A percentile compares a stretch with the other conserved stretches of the same genome.
Evolutionary conservation across 2,113 vertebrate species (phyloP).

Genomic region (Pipa parva): DNA sequence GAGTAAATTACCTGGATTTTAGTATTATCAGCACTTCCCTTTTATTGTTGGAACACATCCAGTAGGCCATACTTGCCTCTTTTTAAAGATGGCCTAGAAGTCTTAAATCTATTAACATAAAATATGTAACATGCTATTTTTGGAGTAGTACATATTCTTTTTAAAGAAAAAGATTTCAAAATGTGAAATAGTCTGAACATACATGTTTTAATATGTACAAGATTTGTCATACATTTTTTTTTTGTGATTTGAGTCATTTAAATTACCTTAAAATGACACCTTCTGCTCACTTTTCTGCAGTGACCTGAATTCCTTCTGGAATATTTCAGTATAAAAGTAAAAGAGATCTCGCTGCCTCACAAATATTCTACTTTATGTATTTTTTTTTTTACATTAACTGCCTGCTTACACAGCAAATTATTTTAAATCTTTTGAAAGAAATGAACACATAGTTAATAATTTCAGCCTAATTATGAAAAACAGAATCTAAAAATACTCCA

Average conservation of each 20-base stretch:
- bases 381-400: no score
- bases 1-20: conserved; percentile 75
- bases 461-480: no score
- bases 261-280: neutral
- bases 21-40: conserved; percentile 69
- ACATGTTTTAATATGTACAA: neutral
- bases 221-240: neutral
- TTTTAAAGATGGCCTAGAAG: conserved; percentile 62
- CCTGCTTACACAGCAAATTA: no score
- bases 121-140: conserved; percentile 64
- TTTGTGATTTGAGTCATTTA: neutral
- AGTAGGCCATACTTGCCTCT: conserved; percentile 64
- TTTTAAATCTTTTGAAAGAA: no score
- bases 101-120: conserved; percentile 51
- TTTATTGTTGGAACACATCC: conserved; percentile 63
- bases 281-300: neutral
- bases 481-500: no score
- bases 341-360: no score
- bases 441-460: no score
- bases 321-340: no score
- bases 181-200: neutral
- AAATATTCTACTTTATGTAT: no score
- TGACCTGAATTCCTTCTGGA: neutral
- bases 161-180: neutral
- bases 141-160: conserved; percentile 35